Conservation (phyloP, 1,140 invertebrate species). For the Drosophila bocki region DNA sequence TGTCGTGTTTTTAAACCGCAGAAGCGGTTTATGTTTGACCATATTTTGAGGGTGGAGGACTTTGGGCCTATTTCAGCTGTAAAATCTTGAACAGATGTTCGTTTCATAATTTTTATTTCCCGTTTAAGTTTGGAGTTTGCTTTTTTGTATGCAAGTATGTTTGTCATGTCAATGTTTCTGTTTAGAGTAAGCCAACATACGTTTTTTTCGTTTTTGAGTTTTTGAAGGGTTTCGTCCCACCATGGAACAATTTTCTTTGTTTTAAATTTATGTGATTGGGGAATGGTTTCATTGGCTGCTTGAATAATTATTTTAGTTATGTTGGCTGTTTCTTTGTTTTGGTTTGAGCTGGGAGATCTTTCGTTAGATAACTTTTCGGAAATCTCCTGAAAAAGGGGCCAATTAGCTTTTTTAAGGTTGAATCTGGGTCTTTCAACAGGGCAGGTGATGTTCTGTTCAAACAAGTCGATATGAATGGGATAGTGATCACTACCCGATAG, state of each 20-base stretch:
- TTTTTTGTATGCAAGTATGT: conserved; percentile 36
- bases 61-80: conserved; percentile 29
- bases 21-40: conserved; percentile 33
- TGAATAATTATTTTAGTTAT: conserved; percentile 16
- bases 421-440: conserved; percentile 18
- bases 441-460: background rate
- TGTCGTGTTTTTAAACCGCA: conserved; percentile 26
- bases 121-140: conserved; percentile 21
- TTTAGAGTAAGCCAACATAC: conserved; percentile 20
- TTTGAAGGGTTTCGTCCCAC: conserved; percentile 23
- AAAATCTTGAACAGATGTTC: conserved; percentile 21
- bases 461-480: background rate
- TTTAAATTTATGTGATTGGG: conserved; percentile 6
- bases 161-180: conserved; percentile 29
- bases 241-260: conserved; percentile 15
- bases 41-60: conserved; percentile 24
- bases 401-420: conserved; percentile 17
- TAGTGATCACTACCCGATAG: background rate
- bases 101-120: conserved; percentile 29
- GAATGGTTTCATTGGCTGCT: conserved; percentile 9
- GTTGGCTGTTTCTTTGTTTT: conserved; percentile 12
- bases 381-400: conserved; percentile 9
- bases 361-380: conserved; percentile 7
- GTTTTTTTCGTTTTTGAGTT: conserved; percentile 30
- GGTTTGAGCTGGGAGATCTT: conserved; percentile 14